These are phyloP conservation scores for Poeciliopsis retropinna DNA, from an alignment of 2,113 vertebrate species.

Conservation along the genomic window DNA sequence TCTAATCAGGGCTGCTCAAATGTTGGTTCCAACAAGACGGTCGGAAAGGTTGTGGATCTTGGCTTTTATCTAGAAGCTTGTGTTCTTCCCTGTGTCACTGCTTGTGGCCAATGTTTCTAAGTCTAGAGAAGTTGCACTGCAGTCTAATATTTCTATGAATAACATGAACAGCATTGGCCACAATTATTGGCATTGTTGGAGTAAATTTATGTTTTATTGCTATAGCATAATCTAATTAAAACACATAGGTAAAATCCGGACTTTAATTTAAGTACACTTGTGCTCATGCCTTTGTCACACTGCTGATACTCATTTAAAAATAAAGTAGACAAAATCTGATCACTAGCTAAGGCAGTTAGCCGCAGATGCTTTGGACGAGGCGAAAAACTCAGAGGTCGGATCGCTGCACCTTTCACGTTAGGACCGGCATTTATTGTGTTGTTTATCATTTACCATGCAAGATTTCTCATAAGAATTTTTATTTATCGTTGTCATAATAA, in stretches of 20 bases:
- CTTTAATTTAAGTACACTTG: not conserved
- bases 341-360: too few species aligned
- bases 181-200: not conserved
- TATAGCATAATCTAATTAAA: not conserved
- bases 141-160: constrained; percentile 13
- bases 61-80: constrained; percentile 18
- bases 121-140: constrained; percentile 11
- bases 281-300: not conserved
- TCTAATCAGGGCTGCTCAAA: constrained; percentile 36
- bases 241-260: not conserved
- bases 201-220: not conserved
- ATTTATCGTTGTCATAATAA: too few species aligned
- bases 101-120: constrained; percentile 10
- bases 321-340: not conserved
- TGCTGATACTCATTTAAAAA: not conserved
- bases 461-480: too few species aligned
- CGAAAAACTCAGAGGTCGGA: too few species aligned
- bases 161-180: not conserved
- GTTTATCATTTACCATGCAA: too few species aligned
- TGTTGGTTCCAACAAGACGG: constrained; percentile 25
- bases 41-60: constrained; percentile 6
- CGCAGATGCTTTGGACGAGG: too few species aligned
- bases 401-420: too few species aligned
- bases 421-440: too few species aligned
- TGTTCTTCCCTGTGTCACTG: constrained; percentile 15